Evolutionary conservation across 2,888 invertebrate species (phyloP).

Genomic region (Acrobasis consociella): DNA sequence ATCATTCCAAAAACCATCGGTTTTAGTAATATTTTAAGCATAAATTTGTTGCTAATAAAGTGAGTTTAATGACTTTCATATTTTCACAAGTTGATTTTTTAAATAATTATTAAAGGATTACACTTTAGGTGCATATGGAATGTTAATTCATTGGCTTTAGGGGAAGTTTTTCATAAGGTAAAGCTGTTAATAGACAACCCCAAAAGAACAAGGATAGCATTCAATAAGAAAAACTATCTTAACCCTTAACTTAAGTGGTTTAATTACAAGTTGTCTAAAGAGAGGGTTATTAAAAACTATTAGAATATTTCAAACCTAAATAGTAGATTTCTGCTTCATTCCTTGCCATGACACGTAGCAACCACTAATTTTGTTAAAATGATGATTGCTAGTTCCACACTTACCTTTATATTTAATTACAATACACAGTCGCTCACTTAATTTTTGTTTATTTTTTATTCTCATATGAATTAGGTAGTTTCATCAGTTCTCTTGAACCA

Average conservation of each 20-base stretch:
- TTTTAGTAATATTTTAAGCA: too few species aligned
- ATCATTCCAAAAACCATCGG: constrained; percentile 30
- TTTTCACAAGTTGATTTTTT: not conserved
- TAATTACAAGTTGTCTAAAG: constrained; percentile 77
- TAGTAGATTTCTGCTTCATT: constrained; percentile 53
- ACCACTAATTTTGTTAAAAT: constrained; percentile 72
- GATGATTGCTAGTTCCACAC: constrained; percentile 63
- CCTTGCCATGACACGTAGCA: constrained; percentile 55
- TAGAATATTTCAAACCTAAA: constrained; percentile 61
- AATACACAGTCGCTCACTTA: constrained; percentile 1
- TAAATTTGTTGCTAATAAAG: not conserved
- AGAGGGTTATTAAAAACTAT: constrained; percentile 76
- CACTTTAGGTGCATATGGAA: not conserved
- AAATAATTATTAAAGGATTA: not conserved
- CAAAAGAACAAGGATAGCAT: not conserved
- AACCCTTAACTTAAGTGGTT: constrained; percentile 54
- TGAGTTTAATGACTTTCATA: not conserved
- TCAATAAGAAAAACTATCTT: constrained; percentile 32
- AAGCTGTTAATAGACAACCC: not conserved
- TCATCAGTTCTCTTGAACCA: constrained; percentile 28
- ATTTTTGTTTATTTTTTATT: not conserved
- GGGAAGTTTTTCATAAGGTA: not conserved
- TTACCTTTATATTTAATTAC: constrained; percentile 53
- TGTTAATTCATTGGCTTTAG: not conserved
- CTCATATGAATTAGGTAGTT: constrained; percentile 16